phyloP scores from a whole-genome alignment of 2,888 invertebrate genomes.

The Latheticus oryzae region DNA sequence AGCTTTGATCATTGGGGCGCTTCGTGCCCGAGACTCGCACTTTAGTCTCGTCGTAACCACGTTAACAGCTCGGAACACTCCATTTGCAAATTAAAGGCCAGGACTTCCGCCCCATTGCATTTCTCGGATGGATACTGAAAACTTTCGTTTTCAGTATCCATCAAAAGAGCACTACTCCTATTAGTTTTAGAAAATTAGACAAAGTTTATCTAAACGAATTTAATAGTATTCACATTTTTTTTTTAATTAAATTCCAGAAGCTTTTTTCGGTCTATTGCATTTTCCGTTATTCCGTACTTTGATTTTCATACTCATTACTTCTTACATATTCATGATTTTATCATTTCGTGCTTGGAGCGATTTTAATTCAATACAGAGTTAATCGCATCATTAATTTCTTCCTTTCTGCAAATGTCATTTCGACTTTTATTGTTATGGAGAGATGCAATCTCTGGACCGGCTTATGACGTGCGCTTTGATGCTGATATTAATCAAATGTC shows the following conservation, averaged over 20 bases:
- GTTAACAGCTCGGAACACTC: constrained; percentile 45
- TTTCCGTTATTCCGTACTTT: constrained; percentile 58
- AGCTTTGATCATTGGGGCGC: constrained; percentile 41
- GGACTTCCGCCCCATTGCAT: constrained; percentile 62
- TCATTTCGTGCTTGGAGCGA: constrained; percentile 34
- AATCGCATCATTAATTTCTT: constrained; percentile 27
- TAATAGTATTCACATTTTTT: too few relatives aligned
- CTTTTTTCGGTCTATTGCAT: constrained; percentile 62
- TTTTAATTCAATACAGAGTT: constrained; percentile 32
- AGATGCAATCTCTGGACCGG: constrained; percentile 19
- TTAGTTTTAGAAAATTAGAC: too few relatives aligned
- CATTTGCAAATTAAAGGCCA: constrained; percentile 65
- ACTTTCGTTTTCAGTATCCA: too few relatives aligned
- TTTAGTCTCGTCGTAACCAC: constrained; percentile 35
- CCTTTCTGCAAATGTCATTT: constrained; percentile 8
- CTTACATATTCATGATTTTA: constrained; percentile 58
- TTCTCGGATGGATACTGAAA: too few relatives aligned
- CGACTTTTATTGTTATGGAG: constrained; percentile 10
- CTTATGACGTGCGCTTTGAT: constrained; percentile 21
- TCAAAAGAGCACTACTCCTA: too few relatives aligned
- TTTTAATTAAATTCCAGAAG: constrained; percentile 64
- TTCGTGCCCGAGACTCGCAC: constrained; percentile 28
- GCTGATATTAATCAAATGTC: constrained; percentile 15
- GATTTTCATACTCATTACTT: constrained; percentile 54
- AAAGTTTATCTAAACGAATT: too few relatives aligned